Evolutionary conservation across 2,888 invertebrate species (phyloP).

Genomic region (Ormyrus nitidulus): DNA sequence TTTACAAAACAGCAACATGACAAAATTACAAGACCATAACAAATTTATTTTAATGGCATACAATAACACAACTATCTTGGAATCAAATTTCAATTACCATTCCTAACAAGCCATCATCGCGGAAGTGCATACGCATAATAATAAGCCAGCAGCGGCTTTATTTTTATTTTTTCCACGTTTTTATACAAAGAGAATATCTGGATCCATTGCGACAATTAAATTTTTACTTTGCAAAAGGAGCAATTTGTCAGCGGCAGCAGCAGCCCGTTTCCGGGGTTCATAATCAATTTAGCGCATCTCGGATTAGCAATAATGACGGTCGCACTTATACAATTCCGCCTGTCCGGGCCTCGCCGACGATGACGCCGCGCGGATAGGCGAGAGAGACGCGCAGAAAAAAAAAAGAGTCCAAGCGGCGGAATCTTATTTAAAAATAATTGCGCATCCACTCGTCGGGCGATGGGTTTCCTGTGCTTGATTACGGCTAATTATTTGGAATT

Average conservation of each 20-base stretch:
- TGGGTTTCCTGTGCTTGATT: slow-evolving; percentile 74
- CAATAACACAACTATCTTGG: no score
- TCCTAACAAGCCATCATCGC: no score
- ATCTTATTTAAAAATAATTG: slow-evolving; percentile 75
- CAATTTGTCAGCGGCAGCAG: no score
- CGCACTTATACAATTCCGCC: slow-evolving; percentile 50
- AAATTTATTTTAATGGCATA: no score
- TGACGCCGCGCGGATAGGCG: not conserved
- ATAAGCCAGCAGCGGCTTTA: no score
- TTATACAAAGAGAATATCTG: no score
- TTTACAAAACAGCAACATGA: not conserved
- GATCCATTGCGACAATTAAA: no score
- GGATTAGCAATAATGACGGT: slow-evolving; percentile 71
- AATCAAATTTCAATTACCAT: no score
- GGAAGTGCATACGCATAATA: no score
- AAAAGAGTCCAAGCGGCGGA: slow-evolving; percentile 65
- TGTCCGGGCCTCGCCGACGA: not conserved
- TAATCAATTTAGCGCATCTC: slow-evolving; percentile 65
- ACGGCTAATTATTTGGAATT: slow-evolving; percentile 74
- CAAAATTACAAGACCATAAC: not conserved
- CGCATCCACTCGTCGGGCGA: slow-evolving; percentile 63
- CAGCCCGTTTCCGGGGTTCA: slow-evolving; percentile 62
- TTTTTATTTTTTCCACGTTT: no score
- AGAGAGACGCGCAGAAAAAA: not conserved
- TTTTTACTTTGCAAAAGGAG: no score